Conservation (phyloP, 2,888 invertebrate species). For the Anoncus sp. region DNA sequence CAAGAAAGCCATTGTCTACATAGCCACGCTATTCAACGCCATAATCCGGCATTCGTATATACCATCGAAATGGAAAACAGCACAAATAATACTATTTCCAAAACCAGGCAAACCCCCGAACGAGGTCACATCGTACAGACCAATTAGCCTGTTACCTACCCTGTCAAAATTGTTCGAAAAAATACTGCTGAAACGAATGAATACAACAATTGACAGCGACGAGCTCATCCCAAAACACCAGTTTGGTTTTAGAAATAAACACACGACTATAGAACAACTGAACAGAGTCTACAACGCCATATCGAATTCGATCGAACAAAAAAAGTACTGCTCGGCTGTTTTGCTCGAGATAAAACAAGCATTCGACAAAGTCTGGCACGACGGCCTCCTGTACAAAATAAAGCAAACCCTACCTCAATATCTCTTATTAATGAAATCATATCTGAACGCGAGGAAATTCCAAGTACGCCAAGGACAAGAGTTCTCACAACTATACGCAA, state of each 20-base stretch:
- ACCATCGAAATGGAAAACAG: constrained; percentile 49
- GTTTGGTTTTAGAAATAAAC: constrained; percentile 32
- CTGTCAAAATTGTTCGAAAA: constrained; percentile 65
- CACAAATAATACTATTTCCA: constrained; percentile 23
- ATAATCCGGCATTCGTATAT: constrained; percentile 2
- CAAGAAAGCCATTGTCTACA: constrained; percentile 7
- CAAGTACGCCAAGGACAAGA: constrained; percentile 1
- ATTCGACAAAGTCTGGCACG: too few relatives aligned
- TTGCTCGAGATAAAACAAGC: constrained; percentile 7
- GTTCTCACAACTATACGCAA: neutral
- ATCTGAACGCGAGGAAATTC: constrained; percentile 18
- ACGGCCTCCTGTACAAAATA: constrained; percentile 14
- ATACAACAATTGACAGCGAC: neutral
- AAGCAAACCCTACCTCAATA: neutral
- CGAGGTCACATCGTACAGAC: constrained; percentile 34
- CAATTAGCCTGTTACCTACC: constrained; percentile 12
- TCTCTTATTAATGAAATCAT: neutral
- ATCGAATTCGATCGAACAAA: neutral
- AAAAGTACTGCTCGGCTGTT: constrained; percentile 5
- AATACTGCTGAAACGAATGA: constrained; percentile 63
- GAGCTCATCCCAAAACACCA: constrained; percentile 1
- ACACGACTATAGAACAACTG: constrained; percentile 26
- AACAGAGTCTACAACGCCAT: constrained; percentile 1
- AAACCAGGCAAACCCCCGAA: constrained; percentile 18
- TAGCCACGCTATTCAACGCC: neutral